Conservation (phyloP, 2,113 vertebrate genomes). For the Grammomys dolichurus region DNA sequence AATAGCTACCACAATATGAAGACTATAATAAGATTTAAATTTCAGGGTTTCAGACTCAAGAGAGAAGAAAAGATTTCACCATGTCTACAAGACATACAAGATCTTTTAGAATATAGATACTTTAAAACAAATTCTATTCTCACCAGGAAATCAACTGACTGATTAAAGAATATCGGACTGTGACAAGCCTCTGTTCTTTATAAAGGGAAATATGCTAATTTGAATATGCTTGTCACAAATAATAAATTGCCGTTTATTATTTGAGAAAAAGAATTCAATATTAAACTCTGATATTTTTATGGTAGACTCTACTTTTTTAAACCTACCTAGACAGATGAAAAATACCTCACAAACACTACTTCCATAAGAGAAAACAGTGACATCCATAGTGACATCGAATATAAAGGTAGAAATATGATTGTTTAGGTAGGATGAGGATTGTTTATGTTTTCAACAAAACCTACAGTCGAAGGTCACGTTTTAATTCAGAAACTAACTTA, state of each 20-base stretch:
- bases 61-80: not conserved
- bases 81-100: not conserved
- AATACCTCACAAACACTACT: not conserved
- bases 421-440: not conserved
- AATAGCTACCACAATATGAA: not conserved
- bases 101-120: not conserved
- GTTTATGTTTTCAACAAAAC: not conserved
- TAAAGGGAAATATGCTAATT: not conserved
- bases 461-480: not conserved
- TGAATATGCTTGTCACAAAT: not conserved
- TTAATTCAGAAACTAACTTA: not conserved
- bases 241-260: not conserved
- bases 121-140: not conserved
- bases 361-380: not conserved
- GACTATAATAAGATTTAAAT: not conserved
- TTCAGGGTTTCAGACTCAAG: not conserved
- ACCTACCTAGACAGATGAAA: not conserved
- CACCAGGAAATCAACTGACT: not conserved
- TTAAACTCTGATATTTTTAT: slow-evolving; percentile 11
- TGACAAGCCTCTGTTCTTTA: not conserved
- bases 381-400: not conserved
- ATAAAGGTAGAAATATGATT: not conserved
- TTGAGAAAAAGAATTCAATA: slow-evolving; percentile 4
- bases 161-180: not conserved
- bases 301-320: not conserved